phyloP scores from a whole-genome alignment of 1,140 invertebrate genomes.

The Drosophila busckii region DNA sequence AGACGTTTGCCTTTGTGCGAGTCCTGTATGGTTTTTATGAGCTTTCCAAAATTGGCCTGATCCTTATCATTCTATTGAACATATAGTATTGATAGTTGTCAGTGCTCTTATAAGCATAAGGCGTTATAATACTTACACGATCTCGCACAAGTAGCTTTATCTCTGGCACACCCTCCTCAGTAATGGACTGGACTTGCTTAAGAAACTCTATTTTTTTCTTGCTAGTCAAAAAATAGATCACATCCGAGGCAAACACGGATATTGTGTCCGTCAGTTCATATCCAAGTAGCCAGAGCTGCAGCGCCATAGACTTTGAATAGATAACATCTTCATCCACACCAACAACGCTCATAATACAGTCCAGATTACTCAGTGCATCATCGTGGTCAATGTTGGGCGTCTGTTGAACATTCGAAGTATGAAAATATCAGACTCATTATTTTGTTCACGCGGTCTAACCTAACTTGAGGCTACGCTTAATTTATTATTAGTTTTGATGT shows the following conservation, averaged over 20 bases:
- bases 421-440: constrained; percentile 5
- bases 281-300: constrained; percentile 98
- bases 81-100: constrained; percentile 5
- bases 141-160: constrained; percentile 94
- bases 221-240: constrained; percentile 94
- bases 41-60: constrained; percentile 93
- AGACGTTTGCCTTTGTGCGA: constrained; percentile 94
- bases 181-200: constrained; percentile 92
- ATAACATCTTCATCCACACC: constrained; percentile 96
- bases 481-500: constrained; percentile 1
- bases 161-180: constrained; percentile 91
- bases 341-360: constrained; percentile 93
- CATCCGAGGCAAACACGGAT: constrained; percentile 91
- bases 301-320: constrained; percentile 96
- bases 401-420: constrained; percentile 78
- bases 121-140: constrained; percentile 84
- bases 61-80: constrained; percentile 94
- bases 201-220: constrained; percentile 99
- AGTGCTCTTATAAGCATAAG: neutral
- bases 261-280: constrained; percentile 98
- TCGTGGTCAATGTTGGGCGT: constrained; percentile 85
- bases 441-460: constrained; percentile 24
- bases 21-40: constrained; percentile 91
- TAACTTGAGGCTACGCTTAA: constrained; percentile 5
- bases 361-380: constrained; percentile 91